Evolutionary conservation across 2,797 vertebrate species (phyloP).

Genomic region (Gallinago solitaria): DNA sequence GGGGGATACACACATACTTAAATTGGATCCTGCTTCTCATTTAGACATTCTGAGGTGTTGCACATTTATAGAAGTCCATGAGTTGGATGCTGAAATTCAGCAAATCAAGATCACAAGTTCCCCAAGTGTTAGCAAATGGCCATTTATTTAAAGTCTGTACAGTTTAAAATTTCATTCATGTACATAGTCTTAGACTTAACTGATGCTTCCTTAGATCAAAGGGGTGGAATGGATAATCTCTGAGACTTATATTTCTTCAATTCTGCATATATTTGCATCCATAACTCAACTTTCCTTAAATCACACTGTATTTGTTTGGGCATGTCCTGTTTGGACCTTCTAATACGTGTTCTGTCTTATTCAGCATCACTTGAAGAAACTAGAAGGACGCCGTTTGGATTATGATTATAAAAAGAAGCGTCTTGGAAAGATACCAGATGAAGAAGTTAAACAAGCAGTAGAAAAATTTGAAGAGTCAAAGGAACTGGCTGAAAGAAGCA

Average conservation of each 20-base stretch:
- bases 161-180: not conserved
- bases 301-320: not conserved
- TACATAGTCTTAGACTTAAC: not conserved
- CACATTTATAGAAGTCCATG: not conserved
- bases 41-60: not conserved
- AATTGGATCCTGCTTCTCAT: not conserved
- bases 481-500: constrained; percentile 93
- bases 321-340: not conserved
- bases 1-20: not conserved
- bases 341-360: not conserved
- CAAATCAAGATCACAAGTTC: not conserved
- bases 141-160: not conserved
- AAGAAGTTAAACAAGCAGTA: constrained; percentile 91
- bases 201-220: not conserved
- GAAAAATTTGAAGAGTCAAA: constrained; percentile 96
- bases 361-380: constrained; percentile 93
- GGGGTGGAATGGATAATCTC: not conserved
- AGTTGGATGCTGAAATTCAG: not conserved
- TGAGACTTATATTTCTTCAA: not conserved
- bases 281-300: not conserved
- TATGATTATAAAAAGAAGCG: constrained; percentile 96
- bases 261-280: not conserved
- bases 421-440: constrained; percentile 89
- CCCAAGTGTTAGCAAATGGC: not conserved
- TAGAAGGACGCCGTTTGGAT: constrained; percentile 94